Base-by-base conservation (phyloP, 37 sponge, comb jelly and placozoan genomes). In the Tethya wilhelma region DNA sequence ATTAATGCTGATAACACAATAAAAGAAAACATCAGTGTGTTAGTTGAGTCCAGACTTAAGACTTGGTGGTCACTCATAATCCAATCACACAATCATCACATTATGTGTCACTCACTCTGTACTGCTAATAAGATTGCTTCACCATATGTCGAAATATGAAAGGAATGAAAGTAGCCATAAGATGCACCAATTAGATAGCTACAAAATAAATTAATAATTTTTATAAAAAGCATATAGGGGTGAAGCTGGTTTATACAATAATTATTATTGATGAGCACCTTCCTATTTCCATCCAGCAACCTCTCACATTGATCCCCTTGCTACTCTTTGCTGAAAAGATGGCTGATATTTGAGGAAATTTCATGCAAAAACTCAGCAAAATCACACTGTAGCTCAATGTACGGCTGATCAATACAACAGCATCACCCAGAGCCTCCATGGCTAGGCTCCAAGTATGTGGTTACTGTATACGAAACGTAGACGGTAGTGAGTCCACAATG, bases 331-430 rank as follows among this genome's bases (percentile, higher is more conserved):
- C 56, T 8, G 36, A 37, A 4, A 66, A 75, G 9, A 82, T 56
- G 31, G 71, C 32, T 36, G 17, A 28, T 4, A 88, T 53, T 32
- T 88, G 89, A 19, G 89, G 89, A 42, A 88, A 39, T 53, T 83
- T 88, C 69, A 75, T 67, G 32, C 29, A 74, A 9, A 75, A 20
- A 33, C 78, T 46, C 43, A 88, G 36, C 1, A 76, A 12, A 23
- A 88, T 70, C n/a, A 88, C 84, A 28, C 73, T 64, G 23, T 78
- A 77, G 79, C 79, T 78, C 33, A 85, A 73, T 4, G 31, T 30
- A 8, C 72, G 44, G 39, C 86, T 85, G 43, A 85, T 66, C 14
- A 44, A 30, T 45, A 85, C n/a, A 70, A 39, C 20, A 59, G 46
- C 20, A 46, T 70, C 86, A 60, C 7, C 53, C 9, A 9, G 9